These are phyloP conservation scores for Tetraneura akinire DNA, from an alignment of 1,140 invertebrate genomes.

Conservation along the genomic window DNA sequence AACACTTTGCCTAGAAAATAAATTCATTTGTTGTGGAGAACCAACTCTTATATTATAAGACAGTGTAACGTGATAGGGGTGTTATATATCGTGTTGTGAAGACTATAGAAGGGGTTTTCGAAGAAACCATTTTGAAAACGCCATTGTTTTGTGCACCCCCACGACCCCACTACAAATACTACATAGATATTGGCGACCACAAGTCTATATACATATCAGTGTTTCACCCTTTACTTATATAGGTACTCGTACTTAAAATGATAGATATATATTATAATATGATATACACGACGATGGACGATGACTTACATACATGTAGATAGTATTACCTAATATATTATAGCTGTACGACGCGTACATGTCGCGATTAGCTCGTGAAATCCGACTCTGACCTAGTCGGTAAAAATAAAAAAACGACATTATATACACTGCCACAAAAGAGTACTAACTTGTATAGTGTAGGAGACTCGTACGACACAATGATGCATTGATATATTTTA, in stretches of 20 bases:
- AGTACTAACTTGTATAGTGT: not conserved
- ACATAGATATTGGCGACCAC: not conserved
- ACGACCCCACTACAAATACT: not conserved
- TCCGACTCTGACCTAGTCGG: constrained; percentile 27
- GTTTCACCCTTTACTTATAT: too few relatives aligned
- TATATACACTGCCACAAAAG: not conserved
- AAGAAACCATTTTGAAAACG: constrained; percentile 44
- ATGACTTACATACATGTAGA: not conserved
- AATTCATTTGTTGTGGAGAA: too few relatives aligned
- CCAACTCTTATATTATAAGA: too few relatives aligned
- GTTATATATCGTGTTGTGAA: not conserved
- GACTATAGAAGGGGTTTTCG: too few relatives aligned
- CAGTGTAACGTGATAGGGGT: constrained; percentile 29
- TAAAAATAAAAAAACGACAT: not conserved
- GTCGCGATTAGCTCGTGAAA: constrained; percentile 38
- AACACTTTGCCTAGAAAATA: too few relatives aligned
- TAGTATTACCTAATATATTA: constrained; percentile 8
- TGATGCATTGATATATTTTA: not conserved
- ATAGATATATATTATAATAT: too few relatives aligned
- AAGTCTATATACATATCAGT: not conserved
- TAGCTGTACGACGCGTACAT: not conserved
- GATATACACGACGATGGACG: not conserved
- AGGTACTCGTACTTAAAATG: too few relatives aligned
- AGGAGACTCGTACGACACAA: constrained; percentile 21
- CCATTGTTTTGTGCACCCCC: constrained; percentile 16